phyloP scores from a whole-genome alignment of 2,113 vertebrate species.

The Podilymbus podiceps region DNA sequence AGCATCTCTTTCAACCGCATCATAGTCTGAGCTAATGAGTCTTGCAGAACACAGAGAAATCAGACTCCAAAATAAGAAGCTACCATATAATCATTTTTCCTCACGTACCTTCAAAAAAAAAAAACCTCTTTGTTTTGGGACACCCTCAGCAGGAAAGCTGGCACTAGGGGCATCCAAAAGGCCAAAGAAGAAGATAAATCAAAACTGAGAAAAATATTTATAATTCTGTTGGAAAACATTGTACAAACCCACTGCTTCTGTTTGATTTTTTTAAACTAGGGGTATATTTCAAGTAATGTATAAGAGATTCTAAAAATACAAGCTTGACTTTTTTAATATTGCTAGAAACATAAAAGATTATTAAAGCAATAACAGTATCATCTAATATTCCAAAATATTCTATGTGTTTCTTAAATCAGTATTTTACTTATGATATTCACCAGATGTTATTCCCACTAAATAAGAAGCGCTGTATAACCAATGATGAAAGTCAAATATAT shows the following conservation, averaged over 20 bases:
- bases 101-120: background rate
- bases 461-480: background rate
- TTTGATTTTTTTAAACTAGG: background rate
- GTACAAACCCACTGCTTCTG: background rate
- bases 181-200: background rate
- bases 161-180: background rate
- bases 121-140: background rate
- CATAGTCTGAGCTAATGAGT: background rate
- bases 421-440: background rate
- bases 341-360: background rate
- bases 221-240: background rate
- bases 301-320: background rate
- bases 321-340: background rate
- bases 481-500: background rate
- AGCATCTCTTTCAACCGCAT: background rate
- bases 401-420: background rate
- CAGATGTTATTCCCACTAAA: background rate
- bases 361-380: background rate
- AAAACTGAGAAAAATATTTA: background rate
- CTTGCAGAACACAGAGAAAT: background rate
- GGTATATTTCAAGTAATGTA: background rate
- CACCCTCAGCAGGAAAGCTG: background rate
- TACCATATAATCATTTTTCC: background rate
- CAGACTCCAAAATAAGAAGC: background rate
- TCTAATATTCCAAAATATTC: background rate